These are phyloP conservation scores for Hemiprocne comata DNA, from an alignment of 2,113 vertebrate genomes.

Conservation along the genomic window DNA sequence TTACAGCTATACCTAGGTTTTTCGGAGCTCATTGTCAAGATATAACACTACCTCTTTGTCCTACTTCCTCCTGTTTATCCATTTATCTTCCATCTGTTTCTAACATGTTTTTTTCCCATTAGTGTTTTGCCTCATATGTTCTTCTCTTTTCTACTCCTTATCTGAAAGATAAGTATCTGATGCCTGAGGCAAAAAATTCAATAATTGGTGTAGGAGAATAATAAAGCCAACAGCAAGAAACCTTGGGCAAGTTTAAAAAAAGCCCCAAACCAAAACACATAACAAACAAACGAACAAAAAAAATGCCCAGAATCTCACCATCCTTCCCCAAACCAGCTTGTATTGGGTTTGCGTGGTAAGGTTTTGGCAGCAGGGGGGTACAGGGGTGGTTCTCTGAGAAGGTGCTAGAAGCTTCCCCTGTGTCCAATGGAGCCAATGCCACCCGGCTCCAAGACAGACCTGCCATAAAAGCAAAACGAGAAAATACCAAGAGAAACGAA, in stretches of 20 bases:
- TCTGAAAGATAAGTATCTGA: neutral
- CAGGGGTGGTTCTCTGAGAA: too few species aligned
- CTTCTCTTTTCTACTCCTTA: neutral
- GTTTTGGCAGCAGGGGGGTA: too few species aligned
- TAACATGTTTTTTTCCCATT: neutral
- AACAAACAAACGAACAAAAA: neutral
- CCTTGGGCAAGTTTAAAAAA: neutral
- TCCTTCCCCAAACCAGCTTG: accelerated
- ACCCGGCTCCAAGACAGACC: too few species aligned
- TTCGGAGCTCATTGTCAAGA: neutral
- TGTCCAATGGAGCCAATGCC: too few species aligned
- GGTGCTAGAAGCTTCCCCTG: too few species aligned
- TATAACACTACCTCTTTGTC: neutral
- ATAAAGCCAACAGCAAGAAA: neutral
- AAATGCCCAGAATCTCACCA: neutral
- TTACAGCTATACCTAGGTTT: neutral
- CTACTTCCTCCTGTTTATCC: neutral
- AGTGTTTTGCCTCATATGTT: neutral
- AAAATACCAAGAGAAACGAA: too few species aligned
- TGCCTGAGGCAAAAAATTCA: neutral
- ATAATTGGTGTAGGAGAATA: neutral
- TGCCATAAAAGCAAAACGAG: too few species aligned
- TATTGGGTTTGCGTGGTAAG: too few species aligned
- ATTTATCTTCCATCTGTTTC: neutral
- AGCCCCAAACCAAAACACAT: neutral